A percentile compares a stretch with the other conserved stretches of the same genome.
Evolutionary conservation across 2,797 vertebrate genomes (phyloP).

Genomic region (Vireo griseus): DNA sequence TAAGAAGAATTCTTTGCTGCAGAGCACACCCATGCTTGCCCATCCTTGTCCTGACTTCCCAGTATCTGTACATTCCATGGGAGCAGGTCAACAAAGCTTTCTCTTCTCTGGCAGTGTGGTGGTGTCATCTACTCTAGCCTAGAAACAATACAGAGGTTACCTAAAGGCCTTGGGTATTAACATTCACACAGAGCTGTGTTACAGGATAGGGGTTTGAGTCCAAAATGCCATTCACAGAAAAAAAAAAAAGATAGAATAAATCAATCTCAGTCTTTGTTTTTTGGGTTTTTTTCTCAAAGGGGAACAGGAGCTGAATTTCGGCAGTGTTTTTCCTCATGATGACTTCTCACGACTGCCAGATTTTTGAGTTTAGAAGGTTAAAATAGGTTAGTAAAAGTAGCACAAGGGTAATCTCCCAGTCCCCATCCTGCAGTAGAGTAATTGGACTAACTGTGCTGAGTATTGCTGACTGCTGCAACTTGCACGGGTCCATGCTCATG

Average conservation of each 20-base stretch:
- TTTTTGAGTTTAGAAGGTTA: background rate
- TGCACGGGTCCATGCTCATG: fast-evolving
- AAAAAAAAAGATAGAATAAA: background rate
- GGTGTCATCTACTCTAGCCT: background rate
- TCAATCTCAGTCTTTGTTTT: background rate
- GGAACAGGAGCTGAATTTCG: background rate
- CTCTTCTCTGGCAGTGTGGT: background rate
- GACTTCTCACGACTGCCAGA: background rate
- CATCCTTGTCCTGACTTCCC: background rate
- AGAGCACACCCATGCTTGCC: background rate
- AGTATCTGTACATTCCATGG: background rate
- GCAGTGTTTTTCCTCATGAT: background rate
- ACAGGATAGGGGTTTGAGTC: background rate
- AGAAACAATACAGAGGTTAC: background rate
- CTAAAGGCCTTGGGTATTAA: background rate
- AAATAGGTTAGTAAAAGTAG: background rate
- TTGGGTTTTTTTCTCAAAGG: background rate
- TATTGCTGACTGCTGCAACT: background rate
- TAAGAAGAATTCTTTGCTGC: background rate
- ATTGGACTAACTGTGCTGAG: background rate
- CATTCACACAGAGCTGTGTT: background rate
- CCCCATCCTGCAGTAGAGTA: background rate
- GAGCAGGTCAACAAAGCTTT: background rate
- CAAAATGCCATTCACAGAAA: background rate
- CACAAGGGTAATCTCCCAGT: background rate